phyloP scores from a whole-genome alignment of 2,113 vertebrate genomes.

The Dromiciops gliroides region DNA sequence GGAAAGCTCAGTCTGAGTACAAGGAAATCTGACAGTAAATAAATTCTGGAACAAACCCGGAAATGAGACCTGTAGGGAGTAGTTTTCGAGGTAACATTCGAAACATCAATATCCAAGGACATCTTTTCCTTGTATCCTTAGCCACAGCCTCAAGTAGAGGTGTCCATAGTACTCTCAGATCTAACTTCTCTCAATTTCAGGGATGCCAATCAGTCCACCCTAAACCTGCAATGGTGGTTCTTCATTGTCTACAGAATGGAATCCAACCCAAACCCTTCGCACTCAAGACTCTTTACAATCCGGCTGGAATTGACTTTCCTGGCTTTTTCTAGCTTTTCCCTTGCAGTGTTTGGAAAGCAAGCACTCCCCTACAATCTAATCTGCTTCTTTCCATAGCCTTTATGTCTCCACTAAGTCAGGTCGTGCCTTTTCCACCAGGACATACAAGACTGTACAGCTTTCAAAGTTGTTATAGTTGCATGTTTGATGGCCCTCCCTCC shows the following conservation, averaged over 20 bases:
- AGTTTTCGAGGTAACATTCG: neutral
- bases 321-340: neutral
- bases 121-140: neutral
- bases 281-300: neutral
- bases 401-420: neutral
- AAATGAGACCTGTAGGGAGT: neutral
- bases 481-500: neutral
- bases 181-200: neutral
- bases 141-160: neutral
- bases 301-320: neutral
- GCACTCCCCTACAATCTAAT: neutral
- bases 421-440: neutral
- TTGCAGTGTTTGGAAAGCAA: neutral
- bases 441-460: neutral
- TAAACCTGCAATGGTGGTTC: neutral
- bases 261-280: neutral
- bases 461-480: neutral
- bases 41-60: neutral
- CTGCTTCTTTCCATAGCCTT: neutral
- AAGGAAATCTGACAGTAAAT: neutral
- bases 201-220: neutral
- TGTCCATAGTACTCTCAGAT: too few relatives aligned
- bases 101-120: neutral
- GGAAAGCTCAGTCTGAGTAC: neutral
- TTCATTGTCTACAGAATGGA: neutral